Evolutionary conservation across 2,113 vertebrate genomes (phyloP).

Genomic region (Catharus bicknelli): DNA sequence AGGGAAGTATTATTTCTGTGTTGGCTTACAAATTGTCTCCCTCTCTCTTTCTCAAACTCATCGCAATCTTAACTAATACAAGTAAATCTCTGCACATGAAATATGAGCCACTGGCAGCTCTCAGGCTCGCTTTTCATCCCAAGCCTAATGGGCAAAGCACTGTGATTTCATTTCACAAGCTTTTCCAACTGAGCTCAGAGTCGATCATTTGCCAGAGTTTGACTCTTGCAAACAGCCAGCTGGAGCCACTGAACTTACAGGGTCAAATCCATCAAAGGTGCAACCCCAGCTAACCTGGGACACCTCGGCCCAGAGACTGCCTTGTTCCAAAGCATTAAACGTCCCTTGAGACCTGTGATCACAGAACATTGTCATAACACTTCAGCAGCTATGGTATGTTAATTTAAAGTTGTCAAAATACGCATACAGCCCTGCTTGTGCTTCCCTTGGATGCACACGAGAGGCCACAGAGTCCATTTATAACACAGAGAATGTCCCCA

Average conservation of each 20-base stretch:
- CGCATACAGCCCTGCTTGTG: not conserved
- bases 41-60: conserved; percentile 54
- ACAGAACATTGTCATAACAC: conserved; percentile 10
- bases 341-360: not conserved
- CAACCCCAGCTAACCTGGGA: conserved; percentile 9
- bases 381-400: conserved; percentile 3
- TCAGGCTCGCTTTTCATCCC: conserved; percentile 59
- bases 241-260: conserved; percentile 21
- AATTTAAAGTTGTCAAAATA: conserved; percentile 37
- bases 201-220: conserved; percentile 29
- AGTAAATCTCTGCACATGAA: conserved; percentile 62
- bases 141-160: conserved; percentile 55
- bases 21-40: conserved; percentile 53
- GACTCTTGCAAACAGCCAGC: conserved; percentile 51
- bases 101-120: conserved; percentile 63
- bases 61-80: conserved; percentile 51
- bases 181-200: conserved; percentile 66
- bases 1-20: conserved; percentile 62
- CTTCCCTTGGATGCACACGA: not conserved
- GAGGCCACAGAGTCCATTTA: not conserved
- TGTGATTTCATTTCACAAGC: conserved; percentile 62
- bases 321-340: conserved; percentile 6
- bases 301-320: not conserved
- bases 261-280: conserved; percentile 30
- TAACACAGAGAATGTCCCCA: not conserved